Evolutionary conservation across 1,140 invertebrate species (phyloP), one percentile per base, ranked within the genome.

Genomic region (Lasaia peninsularis): DNA sequence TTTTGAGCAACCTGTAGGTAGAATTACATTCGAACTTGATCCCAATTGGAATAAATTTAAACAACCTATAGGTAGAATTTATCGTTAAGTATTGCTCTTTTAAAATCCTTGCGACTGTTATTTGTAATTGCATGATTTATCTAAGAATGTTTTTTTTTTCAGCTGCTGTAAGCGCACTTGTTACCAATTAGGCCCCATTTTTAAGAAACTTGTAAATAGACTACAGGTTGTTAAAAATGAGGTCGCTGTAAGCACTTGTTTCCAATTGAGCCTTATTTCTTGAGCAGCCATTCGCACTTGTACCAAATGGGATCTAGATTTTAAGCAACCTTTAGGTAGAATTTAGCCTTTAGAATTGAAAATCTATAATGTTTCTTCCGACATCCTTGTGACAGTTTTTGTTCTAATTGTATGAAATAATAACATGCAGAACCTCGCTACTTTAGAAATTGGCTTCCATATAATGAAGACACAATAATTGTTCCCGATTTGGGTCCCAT

Each of bases 41-140:
- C n/a, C n/a, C n/a, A n/a, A n/a, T n/a, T n/a, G n/a, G n/a, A n/a
- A n/a, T n/a, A n/a, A n/a, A n/a, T n/a, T n/a, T n/a, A n/a, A n/a
- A n/a, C n/a, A n/a, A n/a, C n/a, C n/a, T n/a, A n/a, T n/a, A n/a
- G n/a, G n/a, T n/a, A n/a, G n/a, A n/a, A n/a, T n/a, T n/a, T n/a
- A n/a, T n/a, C n/a, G n/a, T n/a, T n/a, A n/a, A n/a, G n/a, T n/a
- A n/a, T n/a, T n/a, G n/a, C n/a, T n/a, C 71, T 80, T 85, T 85
- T 82, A 85, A 82, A 82, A 82, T 75, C 56, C 52, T 58, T 60
- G 52, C 73, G 69, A 85, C 81, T 82, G 80, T 85, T 85, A 82
- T 65, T 62, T 76, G 78, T 82, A 84, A 81, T 81, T 75, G 77
- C 78, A 75, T 71, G 63, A 67, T 61, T 67, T 65, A 60, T 65